Base-by-base conservation (phyloP, 92 coral and sea anemone species). In the Phenganax stokvisi region DNA sequence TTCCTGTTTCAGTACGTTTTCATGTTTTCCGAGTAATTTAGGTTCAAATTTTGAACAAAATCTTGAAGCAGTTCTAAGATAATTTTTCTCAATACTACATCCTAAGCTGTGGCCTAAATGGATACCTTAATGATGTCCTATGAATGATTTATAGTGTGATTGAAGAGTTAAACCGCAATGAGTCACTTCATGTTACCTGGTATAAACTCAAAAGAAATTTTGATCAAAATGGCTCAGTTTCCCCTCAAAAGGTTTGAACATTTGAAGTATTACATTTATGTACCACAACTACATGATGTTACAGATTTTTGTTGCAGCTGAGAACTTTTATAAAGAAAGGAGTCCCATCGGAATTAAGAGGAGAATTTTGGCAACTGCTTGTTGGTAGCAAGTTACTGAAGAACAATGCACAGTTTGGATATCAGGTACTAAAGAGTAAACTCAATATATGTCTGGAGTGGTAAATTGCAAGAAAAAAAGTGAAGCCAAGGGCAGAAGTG, bases 261-360 rank as follows among this genome's bases (percentile, higher is more conserved):
- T 9, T 64, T 64, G 17, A 15, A 7, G 7, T 0, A 6, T 59
- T 13, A 59, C 20, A 7, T 13, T 59, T 59, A 13, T 0, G 20
- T 6, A 25, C 65, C 12, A 20, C 65, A 10, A 59, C 15, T 13
- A 59, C 65, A 13, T 59, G 15, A 55, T 12, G 13, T 55, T 52
- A 47, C 15, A 15, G 9, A 9, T 16, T 56, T 51, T 17, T 52
- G 7, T 56, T 63, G 31, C 77, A 93, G 97, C 57, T 93, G 56
- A 86, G 97, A 28, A 85, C 51, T 75, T 92, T 89, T 71, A 89
- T 93, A 70, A 91, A 89, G 77, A 86, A 78, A 25, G 97, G 97
- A 11, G 83, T 91, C 17, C 97, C 97, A 11, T 81, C 61, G 55
- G 86, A 76, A 53, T 56, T 88, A 57, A 84, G 97, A 70, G 96